Conservation (phyloP, 2,113 vertebrate genomes). For the Litocranius walleri region DNA sequence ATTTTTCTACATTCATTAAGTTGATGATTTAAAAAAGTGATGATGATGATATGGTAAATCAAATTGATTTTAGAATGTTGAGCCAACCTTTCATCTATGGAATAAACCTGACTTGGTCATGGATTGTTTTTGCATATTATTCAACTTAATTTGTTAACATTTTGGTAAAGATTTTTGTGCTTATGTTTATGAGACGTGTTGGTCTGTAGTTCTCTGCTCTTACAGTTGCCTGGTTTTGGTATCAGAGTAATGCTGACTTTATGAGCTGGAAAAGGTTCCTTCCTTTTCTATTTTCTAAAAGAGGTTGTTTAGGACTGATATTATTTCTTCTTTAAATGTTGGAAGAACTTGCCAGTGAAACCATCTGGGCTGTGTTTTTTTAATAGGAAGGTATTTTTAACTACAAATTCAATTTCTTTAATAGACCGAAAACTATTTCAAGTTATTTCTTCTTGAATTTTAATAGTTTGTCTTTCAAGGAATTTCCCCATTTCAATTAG, state of each 20-base stretch:
- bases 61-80: not conserved
- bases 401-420: conserved; percentile 37
- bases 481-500: not conserved
- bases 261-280: not conserved
- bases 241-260: not conserved
- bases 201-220: not conserved
- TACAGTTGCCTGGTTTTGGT: not conserved
- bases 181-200: not conserved
- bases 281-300: conserved; percentile 5
- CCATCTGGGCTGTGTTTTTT: not conserved
- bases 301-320: not conserved
- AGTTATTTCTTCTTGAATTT: conserved; percentile 17
- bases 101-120: not conserved
- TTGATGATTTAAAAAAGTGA: not conserved
- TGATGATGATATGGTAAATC: not conserved
- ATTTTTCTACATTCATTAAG: not conserved
- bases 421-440: not conserved
- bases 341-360: not conserved
- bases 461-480: not conserved
- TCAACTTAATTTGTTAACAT: not conserved
- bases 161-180: not conserved
- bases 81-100: not conserved
- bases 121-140: not conserved
- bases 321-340: conserved; percentile 3
- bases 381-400: not conserved